Conservation (phyloP, 37 sponge, comb jelly and placozoan species). For the Oopsacas minuta region DNA sequence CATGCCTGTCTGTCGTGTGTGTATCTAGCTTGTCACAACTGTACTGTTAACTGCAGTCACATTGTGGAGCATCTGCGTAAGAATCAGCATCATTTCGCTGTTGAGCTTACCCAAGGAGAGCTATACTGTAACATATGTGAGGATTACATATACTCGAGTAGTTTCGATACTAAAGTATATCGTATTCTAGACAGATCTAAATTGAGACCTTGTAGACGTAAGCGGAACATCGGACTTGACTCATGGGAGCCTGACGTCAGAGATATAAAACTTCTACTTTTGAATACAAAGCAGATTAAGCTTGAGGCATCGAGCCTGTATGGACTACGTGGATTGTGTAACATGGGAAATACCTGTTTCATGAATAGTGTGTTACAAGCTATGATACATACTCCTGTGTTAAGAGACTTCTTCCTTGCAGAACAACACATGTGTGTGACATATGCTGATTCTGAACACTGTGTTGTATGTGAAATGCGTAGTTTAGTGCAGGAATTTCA, state of each 20-base stretch:
- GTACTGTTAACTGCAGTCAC: background rate
- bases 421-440: conserved; percentile 59
- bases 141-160: conserved; percentile 47
- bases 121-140: conserved; percentile 62
- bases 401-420: conserved; percentile 88
- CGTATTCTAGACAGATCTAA: background rate
- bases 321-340: conserved; percentile 85
- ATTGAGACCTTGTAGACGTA: background rate
- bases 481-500: conserved; percentile 90
- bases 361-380: conserved; percentile 95
- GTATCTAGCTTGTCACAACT: conserved; percentile 54
- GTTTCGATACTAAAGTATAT: background rate
- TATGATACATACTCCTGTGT: conserved; percentile 81
- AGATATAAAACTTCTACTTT: background rate
- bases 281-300: background rate
- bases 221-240: background rate
- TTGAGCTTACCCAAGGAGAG: conserved; percentile 64
- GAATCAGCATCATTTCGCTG: conserved; percentile 30
- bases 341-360: conserved; percentile 97
- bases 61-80: background rate
- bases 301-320: conserved; percentile 19
- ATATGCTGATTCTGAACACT: conserved; percentile 39
- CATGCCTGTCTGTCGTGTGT: conserved; percentile 81
- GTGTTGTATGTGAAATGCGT: conserved; percentile 88
- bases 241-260: conserved; percentile 6